Evolutionary conservation across 2,113 vertebrate species (phyloP), one percentile per base, ranked within the genome.

Genomic region (Malurus cyaneus): DNA sequence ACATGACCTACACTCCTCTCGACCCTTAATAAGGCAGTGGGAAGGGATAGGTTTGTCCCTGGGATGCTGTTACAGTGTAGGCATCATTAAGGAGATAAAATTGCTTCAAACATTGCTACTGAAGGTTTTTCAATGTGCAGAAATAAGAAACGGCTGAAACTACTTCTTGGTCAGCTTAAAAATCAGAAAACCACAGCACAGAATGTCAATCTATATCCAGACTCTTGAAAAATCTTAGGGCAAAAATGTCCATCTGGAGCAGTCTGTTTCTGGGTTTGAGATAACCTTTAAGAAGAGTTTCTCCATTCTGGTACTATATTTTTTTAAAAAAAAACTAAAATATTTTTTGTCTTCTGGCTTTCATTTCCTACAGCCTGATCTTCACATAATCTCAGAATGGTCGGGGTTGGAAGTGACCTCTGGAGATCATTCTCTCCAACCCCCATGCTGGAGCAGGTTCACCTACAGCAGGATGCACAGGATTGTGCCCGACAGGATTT

Each of bases 41-140:
- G 93, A 95, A 93, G 80, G 76, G 57, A 94, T 89, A 88, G 52
- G 65, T 95, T 97, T 94, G 80, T 94, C 93, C 92, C 79, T 71
- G 92, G 20, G 8, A 88, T 95, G 50, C 86, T 94, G 88, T 53
- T 89, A 84, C 42, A 90, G 47, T 60, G 50, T 76, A 96, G 78
- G 67, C 28, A 39, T 85, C 78, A 86, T 96, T 95, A 96, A 92
- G 54, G 67, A 80, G 69, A 83, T 70, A 92, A 97, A 96, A 94
- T 69, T 92, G 67, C 78, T 96, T 95, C 90, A 95, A 93, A 94
- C 72, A 61, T 80, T 96, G 11, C 57, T 89, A 79, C 50, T 76
- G 79, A 60, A 93, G 52, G 16, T 86, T 96, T 97, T 92, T 94
- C 81, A 96, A 29, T 56, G 56, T 97, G 54, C 28, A 77, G 92